phyloP scores from a whole-genome alignment of 2,888 invertebrate genomes.

The Deilephila elpenor region DNA sequence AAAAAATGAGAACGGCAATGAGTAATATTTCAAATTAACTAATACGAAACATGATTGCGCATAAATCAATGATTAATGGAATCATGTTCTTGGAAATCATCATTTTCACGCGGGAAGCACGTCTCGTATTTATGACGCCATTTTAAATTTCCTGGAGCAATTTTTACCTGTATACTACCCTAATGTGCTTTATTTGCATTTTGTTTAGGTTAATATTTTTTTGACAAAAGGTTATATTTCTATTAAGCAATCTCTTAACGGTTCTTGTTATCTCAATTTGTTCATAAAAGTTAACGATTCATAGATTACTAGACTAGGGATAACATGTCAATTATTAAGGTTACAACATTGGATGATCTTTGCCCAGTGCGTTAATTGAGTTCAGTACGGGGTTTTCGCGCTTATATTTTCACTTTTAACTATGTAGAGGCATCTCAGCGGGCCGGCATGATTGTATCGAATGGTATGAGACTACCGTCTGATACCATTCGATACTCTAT shows the following conservation, averaged over 20 bases:
- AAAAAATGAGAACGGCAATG: slow-evolving; percentile 22
- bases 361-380: too few species aligned
- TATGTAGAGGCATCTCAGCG: too few species aligned
- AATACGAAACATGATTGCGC: slow-evolving; percentile 14
- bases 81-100: neutral
- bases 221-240: slow-evolving; percentile 44
- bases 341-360: too few species aligned
- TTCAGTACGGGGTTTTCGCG: too few species aligned
- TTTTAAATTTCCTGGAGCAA: slow-evolving; percentile 5
- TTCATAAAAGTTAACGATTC: neutral
- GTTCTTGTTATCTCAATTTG: neutral
- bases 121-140: neutral
- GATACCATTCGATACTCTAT: too few species aligned
- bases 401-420: too few species aligned
- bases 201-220: slow-evolving; percentile 39
- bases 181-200: slow-evolving; percentile 15
- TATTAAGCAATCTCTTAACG: neutral
- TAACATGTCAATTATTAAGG: too few species aligned
- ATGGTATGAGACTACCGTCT: too few species aligned
- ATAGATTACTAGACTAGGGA: neutral
- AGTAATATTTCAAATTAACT: neutral
- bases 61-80: neutral
- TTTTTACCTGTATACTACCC: neutral
- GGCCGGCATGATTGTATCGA: too few species aligned
- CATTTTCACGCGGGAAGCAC: slow-evolving; percentile 2